Base-by-base conservation (phyloP, 2,888 invertebrate species). In the Patella depressa region DNA sequence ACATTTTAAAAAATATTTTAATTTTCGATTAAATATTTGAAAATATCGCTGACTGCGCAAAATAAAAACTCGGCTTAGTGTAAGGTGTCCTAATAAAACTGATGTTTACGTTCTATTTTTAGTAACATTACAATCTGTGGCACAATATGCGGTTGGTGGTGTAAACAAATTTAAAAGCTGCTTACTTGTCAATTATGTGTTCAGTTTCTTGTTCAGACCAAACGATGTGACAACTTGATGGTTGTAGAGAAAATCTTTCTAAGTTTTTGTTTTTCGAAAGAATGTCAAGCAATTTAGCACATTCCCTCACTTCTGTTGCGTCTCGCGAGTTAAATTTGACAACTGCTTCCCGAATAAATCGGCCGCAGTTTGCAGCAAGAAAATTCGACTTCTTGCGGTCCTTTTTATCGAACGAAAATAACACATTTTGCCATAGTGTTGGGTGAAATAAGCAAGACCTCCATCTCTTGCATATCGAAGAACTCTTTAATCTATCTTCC, bases 121-220 rank as follows among this genome's bases (percentile, higher is more conserved):
- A 65, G 14, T 24, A 19, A 65, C 24, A 65, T 19, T 15, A 65
- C 19, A 24, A 65, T 14, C 24, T 14, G 19, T 65, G n/a, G 65
- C 65, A 65, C 24, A 11, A 19, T 3, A 34, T 34, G 34, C 4
- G 34, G 34, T 45, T 45, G 45, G 45, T 45, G 45, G 9, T 45
- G 65, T 65, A 65, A 65, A 65, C 65, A 65, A 65, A 65, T 24
- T 65, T 24, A 76, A 73, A 80, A 81, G 79, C 79, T 81, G 81
- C 85, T 85, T 86, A 87, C 88, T 84, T 86, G 81, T 85, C 83
- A 80, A 84, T 82, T 54, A 82, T 79, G 73, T 82, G 89, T 72
- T 93, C 90, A 74, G 93, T 92, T 90, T 94, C 94, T 86, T 93
- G 93, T 87, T 94, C 93, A 80, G 95, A 94, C 88, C 89, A 89